A percentile compares a stretch with the other conserved stretches of the same genome.
Evolutionary conservation across 2,113 vertebrate species (phyloP).

Genomic region (Heterotis niloticus): DNA sequence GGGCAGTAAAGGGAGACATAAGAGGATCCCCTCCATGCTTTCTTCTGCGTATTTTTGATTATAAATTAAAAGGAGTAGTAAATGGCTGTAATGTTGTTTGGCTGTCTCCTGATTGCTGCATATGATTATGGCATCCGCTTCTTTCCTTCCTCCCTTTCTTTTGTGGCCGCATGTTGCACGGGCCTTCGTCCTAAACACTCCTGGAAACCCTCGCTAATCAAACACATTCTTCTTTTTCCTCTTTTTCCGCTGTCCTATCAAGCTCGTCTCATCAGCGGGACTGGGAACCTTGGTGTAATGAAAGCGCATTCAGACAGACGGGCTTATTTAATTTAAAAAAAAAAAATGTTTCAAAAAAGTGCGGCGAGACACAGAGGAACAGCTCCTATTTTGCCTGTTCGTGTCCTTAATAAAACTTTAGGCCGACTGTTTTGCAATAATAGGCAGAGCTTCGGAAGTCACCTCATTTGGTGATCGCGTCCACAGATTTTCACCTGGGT

Average conservation of each 20-base stretch:
- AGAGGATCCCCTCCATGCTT: conserved; percentile 84
- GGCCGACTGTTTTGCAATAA: not conserved
- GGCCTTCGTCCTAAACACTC: conserved; percentile 10
- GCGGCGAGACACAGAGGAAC: not conserved
- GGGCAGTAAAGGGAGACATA: conserved; percentile 91
- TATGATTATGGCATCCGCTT: conserved; percentile 72
- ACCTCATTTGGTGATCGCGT: no score
- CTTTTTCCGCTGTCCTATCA: not conserved
- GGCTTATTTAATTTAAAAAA: not conserved
- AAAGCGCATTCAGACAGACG: not conserved
- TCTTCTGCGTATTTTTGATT: conserved; percentile 88
- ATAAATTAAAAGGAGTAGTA: conserved; percentile 92
- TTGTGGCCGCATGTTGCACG: conserved; percentile 37
- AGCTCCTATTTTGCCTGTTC: not conserved
- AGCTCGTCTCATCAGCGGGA: not conserved
- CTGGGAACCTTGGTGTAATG: not conserved
- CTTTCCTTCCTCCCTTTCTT: conserved; percentile 35
- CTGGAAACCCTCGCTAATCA: conserved; percentile 65
- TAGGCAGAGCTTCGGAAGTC: no score
- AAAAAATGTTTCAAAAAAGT: no score
- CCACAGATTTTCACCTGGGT: no score
- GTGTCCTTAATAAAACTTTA: not conserved
- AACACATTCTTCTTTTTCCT: conserved; percentile 62
- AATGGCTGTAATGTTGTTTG: conserved; percentile 89
- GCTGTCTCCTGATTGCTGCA: conserved; percentile 81